Evolutionary conservation across 2,797 vertebrate genomes (phyloP).

Genomic region (Picus viridis): DNA sequence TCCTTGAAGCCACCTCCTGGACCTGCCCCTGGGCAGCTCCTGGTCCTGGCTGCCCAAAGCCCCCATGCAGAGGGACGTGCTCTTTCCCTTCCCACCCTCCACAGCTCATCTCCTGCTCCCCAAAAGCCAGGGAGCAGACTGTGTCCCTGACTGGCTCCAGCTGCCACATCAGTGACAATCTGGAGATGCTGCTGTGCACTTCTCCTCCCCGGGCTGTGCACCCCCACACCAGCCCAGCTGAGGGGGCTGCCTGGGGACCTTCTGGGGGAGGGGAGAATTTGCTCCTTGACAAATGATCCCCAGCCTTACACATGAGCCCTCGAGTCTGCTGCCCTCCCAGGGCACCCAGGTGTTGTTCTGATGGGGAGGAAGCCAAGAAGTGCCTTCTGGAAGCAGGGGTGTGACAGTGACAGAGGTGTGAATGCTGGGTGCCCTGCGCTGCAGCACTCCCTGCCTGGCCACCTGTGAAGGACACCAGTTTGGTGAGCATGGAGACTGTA

Average conservation of each 20-base stretch:
- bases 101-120: not conserved
- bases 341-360: not conserved
- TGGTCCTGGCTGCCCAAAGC: not conserved
- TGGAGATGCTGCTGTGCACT: not conserved
- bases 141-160: not conserved
- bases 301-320: not conserved
- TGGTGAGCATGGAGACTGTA: not conserved
- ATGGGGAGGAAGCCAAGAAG: not conserved
- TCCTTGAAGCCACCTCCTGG: not conserved
- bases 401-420: rapidly evolving
- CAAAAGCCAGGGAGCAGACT: not conserved
- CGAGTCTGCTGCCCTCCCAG: rapidly evolving
- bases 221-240: not conserved
- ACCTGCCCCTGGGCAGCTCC: not conserved
- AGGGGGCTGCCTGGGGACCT: not conserved
- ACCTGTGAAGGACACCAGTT: not conserved
- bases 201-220: not conserved
- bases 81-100: not conserved
- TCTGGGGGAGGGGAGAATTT: rapidly evolving
- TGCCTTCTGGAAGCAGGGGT: not conserved
- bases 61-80: rapidly evolving
- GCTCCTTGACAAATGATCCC: not conserved
- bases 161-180: not conserved
- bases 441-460: not conserved
- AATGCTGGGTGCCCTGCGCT: rapidly evolving